A percentile compares a stretch with the other conserved stretches of the same genome.
Conservation (phyloP, 2,113 vertebrate genomes). For the Pteruthius melanotis region DNA sequence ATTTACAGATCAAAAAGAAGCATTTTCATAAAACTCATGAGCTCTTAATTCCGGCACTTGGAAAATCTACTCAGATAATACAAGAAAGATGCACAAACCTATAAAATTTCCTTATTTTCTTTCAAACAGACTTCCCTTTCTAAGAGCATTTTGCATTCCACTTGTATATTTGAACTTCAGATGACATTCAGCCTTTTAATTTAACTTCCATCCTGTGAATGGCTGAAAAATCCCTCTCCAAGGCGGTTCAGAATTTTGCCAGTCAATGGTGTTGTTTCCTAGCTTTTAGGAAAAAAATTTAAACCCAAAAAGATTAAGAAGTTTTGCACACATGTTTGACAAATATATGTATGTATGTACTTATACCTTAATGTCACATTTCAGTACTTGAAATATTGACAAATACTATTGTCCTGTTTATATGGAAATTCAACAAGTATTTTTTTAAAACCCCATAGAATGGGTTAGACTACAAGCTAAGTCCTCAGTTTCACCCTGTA, state of each 20-base stretch:
- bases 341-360: neutral
- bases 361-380: neutral
- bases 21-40: neutral
- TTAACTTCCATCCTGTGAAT: neutral
- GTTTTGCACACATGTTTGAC: neutral
- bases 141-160: rapidly evolving
- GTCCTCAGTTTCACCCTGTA: neutral
- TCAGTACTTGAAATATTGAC: neutral
- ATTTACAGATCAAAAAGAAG: neutral
- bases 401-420: neutral
- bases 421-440: neutral
- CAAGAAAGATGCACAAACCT: neutral
- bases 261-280: neutral
- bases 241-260: neutral
- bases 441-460: neutral
- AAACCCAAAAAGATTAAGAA: neutral
- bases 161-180: neutral
- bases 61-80: neutral
- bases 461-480: neutral
- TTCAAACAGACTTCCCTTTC: neutral
- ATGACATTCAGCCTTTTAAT: neutral
- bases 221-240: neutral
- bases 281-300: neutral
- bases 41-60: neutral
- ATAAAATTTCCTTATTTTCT: neutral